Evolutionary conservation across 2,888 invertebrate genomes (phyloP).

Genomic region (Sinotaia quadrata): DNA sequence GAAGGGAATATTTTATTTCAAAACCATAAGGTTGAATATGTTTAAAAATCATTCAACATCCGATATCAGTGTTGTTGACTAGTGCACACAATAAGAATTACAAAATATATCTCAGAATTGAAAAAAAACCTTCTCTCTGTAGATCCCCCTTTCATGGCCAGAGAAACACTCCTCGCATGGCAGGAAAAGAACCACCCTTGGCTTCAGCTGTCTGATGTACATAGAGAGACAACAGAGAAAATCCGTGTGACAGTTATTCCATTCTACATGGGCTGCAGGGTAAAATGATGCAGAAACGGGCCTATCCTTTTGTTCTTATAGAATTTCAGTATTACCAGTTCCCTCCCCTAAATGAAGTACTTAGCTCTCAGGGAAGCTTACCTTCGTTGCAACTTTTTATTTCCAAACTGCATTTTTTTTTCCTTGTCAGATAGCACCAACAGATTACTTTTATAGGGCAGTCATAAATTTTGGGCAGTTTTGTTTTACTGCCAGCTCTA

Average conservation of each 20-base stretch:
- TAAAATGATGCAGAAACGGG: conserved; percentile 24
- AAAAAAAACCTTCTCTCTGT: conserved; percentile 15
- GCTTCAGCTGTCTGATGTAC: conserved; percentile 96
- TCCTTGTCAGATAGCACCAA: too few relatives aligned
- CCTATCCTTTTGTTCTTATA: neutral
- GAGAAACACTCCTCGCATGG: conserved; percentile 94
- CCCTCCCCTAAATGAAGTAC: too few relatives aligned
- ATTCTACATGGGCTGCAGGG: conserved; percentile 78
- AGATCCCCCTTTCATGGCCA: conserved; percentile 81
- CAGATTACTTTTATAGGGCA: too few relatives aligned
- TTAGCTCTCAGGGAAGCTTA: too few relatives aligned
- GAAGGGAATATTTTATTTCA: too few relatives aligned
- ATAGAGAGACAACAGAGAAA: conserved; percentile 96
- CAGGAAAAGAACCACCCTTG: conserved; percentile 98
- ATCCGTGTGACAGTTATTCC: conserved; percentile 98
- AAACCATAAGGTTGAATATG: too few relatives aligned
- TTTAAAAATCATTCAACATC: neutral
- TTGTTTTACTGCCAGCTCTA: too few relatives aligned
- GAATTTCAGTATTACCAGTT: too few relatives aligned
- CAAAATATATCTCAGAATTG: neutral
- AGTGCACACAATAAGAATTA: neutral
- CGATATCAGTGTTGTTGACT: neutral
- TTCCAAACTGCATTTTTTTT: too few relatives aligned
- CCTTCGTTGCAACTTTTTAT: too few relatives aligned
- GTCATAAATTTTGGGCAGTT: too few relatives aligned